A percentile compares a stretch with the other conserved stretches of the same genome.
These are phyloP conservation scores for Anastatus disparis DNA, from an alignment of 1,140 invertebrate species.

Conservation along the genomic window DNA sequence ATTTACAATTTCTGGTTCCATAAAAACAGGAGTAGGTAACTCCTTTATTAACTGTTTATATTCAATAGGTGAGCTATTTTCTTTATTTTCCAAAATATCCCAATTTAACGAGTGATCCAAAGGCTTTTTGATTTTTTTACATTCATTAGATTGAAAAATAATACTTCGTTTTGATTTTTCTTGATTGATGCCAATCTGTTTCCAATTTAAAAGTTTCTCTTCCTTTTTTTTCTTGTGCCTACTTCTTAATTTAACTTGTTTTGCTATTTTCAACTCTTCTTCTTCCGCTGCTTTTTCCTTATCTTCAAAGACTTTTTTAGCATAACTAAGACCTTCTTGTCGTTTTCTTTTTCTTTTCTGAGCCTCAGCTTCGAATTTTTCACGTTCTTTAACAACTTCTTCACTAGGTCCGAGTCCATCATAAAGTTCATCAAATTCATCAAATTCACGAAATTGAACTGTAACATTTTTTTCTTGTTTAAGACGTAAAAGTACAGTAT, in stretches of 20 bases:
- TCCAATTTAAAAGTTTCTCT: slow-evolving; percentile 45
- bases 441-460: slow-evolving; percentile 74
- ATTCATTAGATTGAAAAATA: slow-evolving; percentile 45
- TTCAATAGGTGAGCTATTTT: neutral
- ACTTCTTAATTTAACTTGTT: slow-evolving; percentile 67
- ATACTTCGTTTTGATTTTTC: slow-evolving; percentile 44
- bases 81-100: slow-evolving; percentile 71
- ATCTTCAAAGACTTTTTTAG: slow-evolving; percentile 82
- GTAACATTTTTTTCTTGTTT: slow-evolving; percentile 79
- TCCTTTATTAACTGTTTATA: slow-evolving; percentile 15
- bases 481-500: slow-evolving; percentile 78
- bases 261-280: slow-evolving; percentile 65
- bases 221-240: slow-evolving; percentile 58
- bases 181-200: slow-evolving; percentile 49
- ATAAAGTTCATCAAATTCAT: slow-evolving; percentile 63
- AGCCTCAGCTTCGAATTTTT: slow-evolving; percentile 69
- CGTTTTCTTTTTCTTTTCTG: slow-evolving; percentile 71
- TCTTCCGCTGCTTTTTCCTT: slow-evolving; percentile 75
- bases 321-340: slow-evolving; percentile 68
- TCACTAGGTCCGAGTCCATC: slow-evolving; percentile 75
- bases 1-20: slow-evolving; percentile 66
- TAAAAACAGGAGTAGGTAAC: slow-evolving; percentile 67
- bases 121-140: slow-evolving; percentile 46
- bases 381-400: slow-evolving; percentile 71
- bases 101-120: slow-evolving; percentile 69